Evolutionary conservation across 2,113 vertebrate species (phyloP), one percentile per base, ranked within the genome.

Genomic region (Trogon melanurus): DNA sequence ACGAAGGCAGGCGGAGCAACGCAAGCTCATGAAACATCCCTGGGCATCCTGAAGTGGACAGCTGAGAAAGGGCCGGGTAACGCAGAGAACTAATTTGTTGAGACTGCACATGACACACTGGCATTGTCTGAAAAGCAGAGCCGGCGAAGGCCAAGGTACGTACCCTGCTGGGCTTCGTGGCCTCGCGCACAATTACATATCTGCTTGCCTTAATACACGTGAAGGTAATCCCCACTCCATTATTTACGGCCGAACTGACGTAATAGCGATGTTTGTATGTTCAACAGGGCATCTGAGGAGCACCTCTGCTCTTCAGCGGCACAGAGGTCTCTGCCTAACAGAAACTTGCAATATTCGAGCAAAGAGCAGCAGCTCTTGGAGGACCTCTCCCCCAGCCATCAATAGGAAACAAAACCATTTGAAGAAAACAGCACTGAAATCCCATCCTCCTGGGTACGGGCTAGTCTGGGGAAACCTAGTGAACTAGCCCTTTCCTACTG

Each of bases 401-500:
- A 80, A 44, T 1, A 53, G 2, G 4, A 58, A 90, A 82, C 6
- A 44, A 30, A 85, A 50, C 9, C 5, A 11, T 25, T 69, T 88
- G 56, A 72, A 32, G 36, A 69, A 56, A 85, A 74, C 25, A 18
- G 16, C 47, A 65, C 0, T 80, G 92, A 95, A 97, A 69, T 75
- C 82, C 4, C 89, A 91, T 83, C 88, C 87, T 88, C 22, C 19
- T 4, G 27, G 91, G 61, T 30, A 71, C 56, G 94, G 70, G 38
- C 80, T 82, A 36, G 29, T 84, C 92, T 91, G 88, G 84, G 92
- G 94, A 95, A 94, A 92, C 76, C 34, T 22, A 38, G 38, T 22
- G 54, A 9, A 38, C 60, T 14, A 56, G 87, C 73, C 79, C 70
- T 26, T 64, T 62, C 66, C 72, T 89, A 61, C 58, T 54, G 30